Conservation (phyloP, 1,140 invertebrate genomes). For the Megalopta genalis region DNA sequence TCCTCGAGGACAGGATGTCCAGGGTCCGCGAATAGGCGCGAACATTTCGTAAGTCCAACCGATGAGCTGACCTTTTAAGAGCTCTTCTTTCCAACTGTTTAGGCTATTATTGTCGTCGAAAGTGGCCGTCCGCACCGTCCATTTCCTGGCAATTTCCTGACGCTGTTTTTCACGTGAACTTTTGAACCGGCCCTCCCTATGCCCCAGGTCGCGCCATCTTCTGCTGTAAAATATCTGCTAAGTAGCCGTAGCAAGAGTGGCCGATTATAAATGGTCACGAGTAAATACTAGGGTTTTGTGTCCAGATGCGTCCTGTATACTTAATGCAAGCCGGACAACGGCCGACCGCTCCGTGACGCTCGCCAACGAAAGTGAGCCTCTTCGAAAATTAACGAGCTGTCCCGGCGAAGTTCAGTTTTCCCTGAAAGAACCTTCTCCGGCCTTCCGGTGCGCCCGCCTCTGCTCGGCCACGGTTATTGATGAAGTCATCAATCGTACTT, state of each 20-base stretch:
- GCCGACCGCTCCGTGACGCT: constrained; percentile 9
- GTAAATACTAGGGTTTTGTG: constrained; percentile 67
- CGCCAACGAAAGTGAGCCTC: constrained; percentile 35
- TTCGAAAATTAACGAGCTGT: constrained; percentile 53
- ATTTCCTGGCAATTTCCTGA: constrained; percentile 77
- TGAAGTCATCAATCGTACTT: background rate
- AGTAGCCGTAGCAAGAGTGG: constrained; percentile 68
- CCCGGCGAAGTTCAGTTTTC: constrained; percentile 5
- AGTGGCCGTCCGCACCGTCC: constrained; percentile 58
- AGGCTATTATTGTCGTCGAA: constrained; percentile 58
- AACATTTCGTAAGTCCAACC: constrained; percentile 52
- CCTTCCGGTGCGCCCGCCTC: background rate
- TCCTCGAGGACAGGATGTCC: constrained; percentile 41
- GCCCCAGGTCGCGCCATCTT: constrained; percentile 21
- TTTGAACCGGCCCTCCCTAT: constrained; percentile 61
- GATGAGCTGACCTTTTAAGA: constrained; percentile 53
- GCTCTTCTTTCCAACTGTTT: constrained; percentile 56
- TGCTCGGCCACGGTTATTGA: background rate
- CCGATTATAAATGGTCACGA: constrained; percentile 71
- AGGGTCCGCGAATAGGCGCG: constrained; percentile 2
- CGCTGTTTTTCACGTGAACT: constrained; percentile 75
- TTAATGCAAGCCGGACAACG: constrained; percentile 47
- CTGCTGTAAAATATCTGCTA: constrained; percentile 72
- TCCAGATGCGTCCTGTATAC: constrained; percentile 72
- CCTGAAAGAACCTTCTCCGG: background rate